A percentile compares a stretch with the other conserved stretches of the same genome.
phyloP scores from a whole-genome alignment of 1,140 invertebrate genomes.

The Mizuhopecten yessoensis region DNA sequence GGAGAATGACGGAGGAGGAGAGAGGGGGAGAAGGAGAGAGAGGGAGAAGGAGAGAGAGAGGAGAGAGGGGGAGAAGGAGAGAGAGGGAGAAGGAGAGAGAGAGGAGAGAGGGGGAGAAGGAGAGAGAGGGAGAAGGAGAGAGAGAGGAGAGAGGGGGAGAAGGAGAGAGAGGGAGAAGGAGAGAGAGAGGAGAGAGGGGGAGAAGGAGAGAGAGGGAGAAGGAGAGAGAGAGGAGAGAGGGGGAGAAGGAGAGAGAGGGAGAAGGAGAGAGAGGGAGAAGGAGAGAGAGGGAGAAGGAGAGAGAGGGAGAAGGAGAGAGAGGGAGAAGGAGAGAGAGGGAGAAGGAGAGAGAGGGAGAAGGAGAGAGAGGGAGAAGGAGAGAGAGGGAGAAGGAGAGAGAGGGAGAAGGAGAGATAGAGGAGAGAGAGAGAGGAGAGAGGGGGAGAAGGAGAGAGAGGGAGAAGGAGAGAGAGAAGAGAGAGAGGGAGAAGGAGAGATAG shows the following conservation, averaged over 20 bases:
- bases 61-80: not conserved
- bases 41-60: constrained; percentile 42
- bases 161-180: not conserved
- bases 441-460: constrained; percentile 46
- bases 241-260: no score
- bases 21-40: constrained; percentile 46
- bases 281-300: no score
- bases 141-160: not conserved
- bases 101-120: not conserved
- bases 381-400: constrained; percentile 11
- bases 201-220: not conserved
- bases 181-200: not conserved
- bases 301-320: no score
- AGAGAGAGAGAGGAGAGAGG: no score
- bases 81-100: not conserved
- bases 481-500: no score
- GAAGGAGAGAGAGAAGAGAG: not conserved
- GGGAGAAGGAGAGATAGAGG: no score
- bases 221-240: not conserved
- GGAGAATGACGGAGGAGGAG: not conserved
- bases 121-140: not conserved
- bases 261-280: no score
- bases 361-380: constrained; percentile 47
- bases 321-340: no score
- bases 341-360: constrained; percentile 52